Conservation (phyloP, 2,888 invertebrate species). For the Exocentrus adspersus region DNA sequence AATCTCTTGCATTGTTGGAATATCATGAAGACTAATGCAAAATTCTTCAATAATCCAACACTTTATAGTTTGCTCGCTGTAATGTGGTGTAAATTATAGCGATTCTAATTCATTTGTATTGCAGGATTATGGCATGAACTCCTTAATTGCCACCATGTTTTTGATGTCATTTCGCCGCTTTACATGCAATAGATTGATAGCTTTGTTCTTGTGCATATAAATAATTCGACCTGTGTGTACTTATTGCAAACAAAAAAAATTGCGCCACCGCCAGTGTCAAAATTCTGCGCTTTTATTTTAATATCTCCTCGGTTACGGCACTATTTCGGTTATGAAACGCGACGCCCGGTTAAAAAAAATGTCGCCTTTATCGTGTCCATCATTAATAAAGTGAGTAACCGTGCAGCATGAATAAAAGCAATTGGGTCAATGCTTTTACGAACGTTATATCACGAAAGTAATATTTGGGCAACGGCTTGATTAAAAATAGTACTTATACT, state of each 20-base stretch:
- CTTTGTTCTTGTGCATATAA: too few relatives aligned
- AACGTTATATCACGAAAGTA: neutral
- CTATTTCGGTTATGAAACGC: conserved; percentile 14
- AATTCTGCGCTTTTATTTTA: neutral
- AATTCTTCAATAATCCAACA: too few relatives aligned
- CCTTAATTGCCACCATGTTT: too few relatives aligned
- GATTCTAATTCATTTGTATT: too few relatives aligned
- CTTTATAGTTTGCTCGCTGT: too few relatives aligned
- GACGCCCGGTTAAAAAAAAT: conserved; percentile 17
- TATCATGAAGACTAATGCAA: too few relatives aligned
- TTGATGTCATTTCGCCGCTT: neutral
- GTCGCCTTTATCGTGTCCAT: conserved; percentile 13
- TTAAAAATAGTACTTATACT: too few relatives aligned
- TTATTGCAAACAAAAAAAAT: neutral
- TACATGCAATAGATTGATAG: too few relatives aligned
- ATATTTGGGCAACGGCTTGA: neutral
- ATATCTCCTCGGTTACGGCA: conserved; percentile 12
- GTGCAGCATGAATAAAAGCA: conserved; percentile 20
- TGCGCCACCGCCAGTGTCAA: neutral
- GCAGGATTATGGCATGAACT: too few relatives aligned
- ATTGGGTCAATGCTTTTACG: conserved; percentile 24
- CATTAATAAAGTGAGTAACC: neutral
- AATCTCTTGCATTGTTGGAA: too few relatives aligned
- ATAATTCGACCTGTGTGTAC: too few relatives aligned
- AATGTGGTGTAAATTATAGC: too few relatives aligned